Evolutionary conservation across 2,113 vertebrate genomes (phyloP).

Genomic region (Muntiacus reevesi): DNA sequence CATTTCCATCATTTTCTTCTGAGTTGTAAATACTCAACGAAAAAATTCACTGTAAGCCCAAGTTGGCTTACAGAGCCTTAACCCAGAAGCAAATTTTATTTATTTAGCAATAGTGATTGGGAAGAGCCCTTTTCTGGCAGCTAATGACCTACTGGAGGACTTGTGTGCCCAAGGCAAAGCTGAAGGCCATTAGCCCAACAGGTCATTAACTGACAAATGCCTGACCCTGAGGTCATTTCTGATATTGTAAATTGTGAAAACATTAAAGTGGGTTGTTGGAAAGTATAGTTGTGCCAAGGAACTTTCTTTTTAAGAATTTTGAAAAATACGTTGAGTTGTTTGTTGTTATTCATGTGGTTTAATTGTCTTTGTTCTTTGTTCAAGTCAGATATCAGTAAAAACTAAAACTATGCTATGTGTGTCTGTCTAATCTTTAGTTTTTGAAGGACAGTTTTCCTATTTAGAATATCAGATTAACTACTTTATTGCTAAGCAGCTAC

Average conservation of each 20-base stretch:
- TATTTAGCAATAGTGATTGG: conserved; percentile 61
- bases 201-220: conserved; percentile 71
- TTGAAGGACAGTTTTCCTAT: not conserved
- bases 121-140: conserved; percentile 58
- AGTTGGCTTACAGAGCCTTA: conserved; percentile 41
- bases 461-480: not conserved
- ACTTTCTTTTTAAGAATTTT: conserved; percentile 46
- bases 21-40: conserved; percentile 39
- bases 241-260: conserved; percentile 43
- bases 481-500: not conserved
- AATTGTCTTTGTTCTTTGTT: conserved; percentile 25
- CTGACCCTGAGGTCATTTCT: conserved; percentile 69
- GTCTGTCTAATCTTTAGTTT: not conserved
- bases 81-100: conserved; percentile 61
- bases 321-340: conserved; percentile 22
- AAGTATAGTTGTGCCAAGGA: conserved; percentile 25
- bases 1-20: conserved; percentile 58
- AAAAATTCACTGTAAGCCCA: conserved; percentile 34
- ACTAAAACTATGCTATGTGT: not conserved
- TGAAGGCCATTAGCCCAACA: conserved; percentile 66
- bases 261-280: conserved; percentile 53
- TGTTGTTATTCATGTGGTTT: not conserved
- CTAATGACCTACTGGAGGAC: conserved; percentile 68
- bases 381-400: not conserved
- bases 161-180: conserved; percentile 67